Evolutionary conservation across 2,888 invertebrate species (phyloP), one percentile per base, ranked within the genome.

Genomic region (Myathropa florea): DNA sequence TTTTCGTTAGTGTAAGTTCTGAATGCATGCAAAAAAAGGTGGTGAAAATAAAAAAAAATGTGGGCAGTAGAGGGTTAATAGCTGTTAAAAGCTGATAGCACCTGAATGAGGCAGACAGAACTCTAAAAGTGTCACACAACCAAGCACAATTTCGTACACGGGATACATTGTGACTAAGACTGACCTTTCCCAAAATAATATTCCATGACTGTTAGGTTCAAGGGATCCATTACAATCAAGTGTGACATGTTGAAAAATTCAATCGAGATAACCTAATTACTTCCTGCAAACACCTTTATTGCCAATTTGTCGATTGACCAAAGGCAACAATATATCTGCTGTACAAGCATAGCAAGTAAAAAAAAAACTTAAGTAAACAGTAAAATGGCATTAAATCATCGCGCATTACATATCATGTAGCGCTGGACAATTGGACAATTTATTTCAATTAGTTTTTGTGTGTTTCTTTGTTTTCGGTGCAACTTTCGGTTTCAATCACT

Each of bases 161-260:
- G 1, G 10, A 57, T 23, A 9, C 21, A 18, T 21, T 55, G 21
- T 10, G n/a, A 18, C 4, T 18, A 14, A 14, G 14, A 7, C 6
- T 60, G 28, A 60, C 60, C 60, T 60, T 60, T 28, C 18, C 26
- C 60, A 28, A 60, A 60, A 12, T 10, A 18, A 60, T 28, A 60
- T 46, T 18, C 46, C 46, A 60, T 60, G 60, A n/a, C 28, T n/a
- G 26, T 60, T 60, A 60, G 60, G 28, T 60, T 60, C 60, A 60
- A 60, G 60, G 60, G 18, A 60, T n/a, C 4, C 28, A 60, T 60
- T 60, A 60, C 4, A 10, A n/a, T 26, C 18, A 60, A 26, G 10
- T 28, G 28, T n/a, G 24, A 28, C 26, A n/a, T 26, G 24, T 60
- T 60, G 7, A 14, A 18, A 60, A 60, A 60, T 60, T 60, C 26